phyloP scores from a whole-genome alignment of 2,113 vertebrate species.

The Artemisiospiza belli region DNA sequence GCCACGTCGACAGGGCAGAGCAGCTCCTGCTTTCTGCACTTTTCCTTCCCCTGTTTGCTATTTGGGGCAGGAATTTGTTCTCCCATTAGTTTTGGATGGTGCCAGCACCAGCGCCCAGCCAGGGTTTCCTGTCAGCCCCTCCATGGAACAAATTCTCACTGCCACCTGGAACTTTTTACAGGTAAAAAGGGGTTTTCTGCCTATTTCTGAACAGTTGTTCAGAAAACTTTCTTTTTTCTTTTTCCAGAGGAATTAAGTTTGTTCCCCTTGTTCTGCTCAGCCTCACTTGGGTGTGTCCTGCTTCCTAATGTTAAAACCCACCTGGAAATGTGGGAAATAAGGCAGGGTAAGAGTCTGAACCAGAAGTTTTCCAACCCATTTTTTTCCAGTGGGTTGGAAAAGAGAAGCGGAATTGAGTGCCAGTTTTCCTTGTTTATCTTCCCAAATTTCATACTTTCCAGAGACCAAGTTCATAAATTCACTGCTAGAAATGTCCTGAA shows the following conservation, averaged over 20 bases:
- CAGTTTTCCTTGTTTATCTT: rapidly evolving
- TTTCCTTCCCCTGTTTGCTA: neutral
- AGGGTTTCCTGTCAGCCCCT: neutral
- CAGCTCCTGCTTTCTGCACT: neutral
- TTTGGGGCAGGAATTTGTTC: neutral
- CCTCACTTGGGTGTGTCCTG: neutral
- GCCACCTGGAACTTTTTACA: neutral
- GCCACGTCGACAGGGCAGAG: neutral
- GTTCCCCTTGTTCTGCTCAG: neutral
- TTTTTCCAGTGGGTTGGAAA: neutral
- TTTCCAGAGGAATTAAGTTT: neutral
- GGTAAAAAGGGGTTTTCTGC: neutral
- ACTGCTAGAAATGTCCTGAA: neutral
- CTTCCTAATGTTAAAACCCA: neutral
- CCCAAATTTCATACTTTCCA: neutral
- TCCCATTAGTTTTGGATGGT: neutral
- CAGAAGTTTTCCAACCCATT: too few species aligned
- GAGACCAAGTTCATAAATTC: neutral
- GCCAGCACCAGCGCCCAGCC: neutral
- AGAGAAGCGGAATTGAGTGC: neutral
- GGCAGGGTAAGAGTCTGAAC: neutral
- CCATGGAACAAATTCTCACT: neutral
- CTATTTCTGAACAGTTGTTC: neutral
- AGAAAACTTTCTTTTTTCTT: neutral
- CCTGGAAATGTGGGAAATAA: neutral